Percentiles rank a stretch among this genome's conserved stretches.
These are phyloP conservation scores for Hapalemur alaotrensis DNA, from an alignment of 2,797 vertebrate genomes.

Conservation along the genomic window DNA sequence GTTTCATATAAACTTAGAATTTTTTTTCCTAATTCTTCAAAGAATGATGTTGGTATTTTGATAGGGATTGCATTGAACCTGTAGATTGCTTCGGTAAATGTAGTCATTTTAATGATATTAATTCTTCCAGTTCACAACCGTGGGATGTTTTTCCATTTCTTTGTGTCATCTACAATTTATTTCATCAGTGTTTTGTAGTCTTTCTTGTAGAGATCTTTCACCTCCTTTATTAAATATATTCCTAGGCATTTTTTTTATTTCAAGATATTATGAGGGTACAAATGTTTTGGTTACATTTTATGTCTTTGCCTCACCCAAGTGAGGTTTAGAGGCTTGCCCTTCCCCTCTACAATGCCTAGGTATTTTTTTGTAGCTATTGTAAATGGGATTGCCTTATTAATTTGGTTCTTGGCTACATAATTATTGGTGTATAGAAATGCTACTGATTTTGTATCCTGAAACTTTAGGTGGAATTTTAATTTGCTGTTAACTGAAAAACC, in stretches of 20 bases:
- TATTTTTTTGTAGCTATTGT: neutral
- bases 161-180: neutral
- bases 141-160: neutral
- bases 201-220: neutral
- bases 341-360: no score
- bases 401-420: neutral
- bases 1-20: neutral
- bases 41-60: neutral
- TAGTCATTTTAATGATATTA: neutral
- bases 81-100: neutral
- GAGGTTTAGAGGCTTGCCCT: no score
- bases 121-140: neutral
- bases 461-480: slow-evolving; percentile 6
- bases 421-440: neutral
- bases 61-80: neutral
- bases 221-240: neutral
- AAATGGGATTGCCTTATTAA: neutral
- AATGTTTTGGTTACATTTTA: no score
- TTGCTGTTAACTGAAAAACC: neutral
- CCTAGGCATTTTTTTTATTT: neutral
- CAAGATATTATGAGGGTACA: no score
- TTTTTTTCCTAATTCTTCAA: neutral
- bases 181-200: neutral
- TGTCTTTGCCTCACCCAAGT: no score
- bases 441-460: neutral